Percentiles rank a stretch among this genome's conserved stretches.
phyloP scores from a whole-genome alignment of 1,140 invertebrate genomes.

The Diabrotica undecimpunctata region DNA sequence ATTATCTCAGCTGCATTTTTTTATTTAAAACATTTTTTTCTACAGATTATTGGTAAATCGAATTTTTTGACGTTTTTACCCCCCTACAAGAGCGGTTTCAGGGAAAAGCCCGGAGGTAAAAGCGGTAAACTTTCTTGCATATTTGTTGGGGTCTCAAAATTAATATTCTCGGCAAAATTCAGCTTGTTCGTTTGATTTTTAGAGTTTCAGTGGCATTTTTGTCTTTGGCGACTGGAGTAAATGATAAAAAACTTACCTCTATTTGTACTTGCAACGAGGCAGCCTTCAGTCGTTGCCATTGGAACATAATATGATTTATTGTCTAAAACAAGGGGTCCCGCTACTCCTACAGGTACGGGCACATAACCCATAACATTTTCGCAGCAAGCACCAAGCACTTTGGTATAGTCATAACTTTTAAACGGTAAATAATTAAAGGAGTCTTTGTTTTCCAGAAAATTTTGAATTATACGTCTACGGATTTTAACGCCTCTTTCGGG shows the following conservation, averaged over 20 bases:
- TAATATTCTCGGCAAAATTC: too few species aligned
- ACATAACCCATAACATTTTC: constrained; percentile 98
- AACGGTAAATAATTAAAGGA: constrained; percentile 74
- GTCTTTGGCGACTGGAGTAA: too few species aligned
- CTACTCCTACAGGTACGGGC: constrained; percentile 86
- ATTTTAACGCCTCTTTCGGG: constrained; percentile 79
- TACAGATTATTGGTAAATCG: too few species aligned
- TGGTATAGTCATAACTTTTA: constrained; percentile 80
- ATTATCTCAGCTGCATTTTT: too few species aligned
- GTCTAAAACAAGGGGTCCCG: constrained; percentile 87
- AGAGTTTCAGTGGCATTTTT: too few species aligned
- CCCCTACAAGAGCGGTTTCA: too few species aligned
- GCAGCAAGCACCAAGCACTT: constrained; percentile 88
- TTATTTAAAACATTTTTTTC: too few species aligned
- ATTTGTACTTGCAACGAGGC: constrained; percentile 93
- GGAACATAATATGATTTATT: constrained; percentile 80
- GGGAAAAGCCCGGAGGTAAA: too few species aligned
- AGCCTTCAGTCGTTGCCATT: constrained; percentile 98
- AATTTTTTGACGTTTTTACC: too few species aligned
- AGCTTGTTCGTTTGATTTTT: too few species aligned
- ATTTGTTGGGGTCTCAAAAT: too few species aligned
- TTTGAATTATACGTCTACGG: constrained; percentile 60
- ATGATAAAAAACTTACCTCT: constrained; percentile 61
- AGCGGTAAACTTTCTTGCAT: too few species aligned
- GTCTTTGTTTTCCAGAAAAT: constrained; percentile 37